Evolutionary conservation across 2,113 vertebrate species (phyloP), one percentile per base, ranked within the genome.

Genomic region (Jaculus jaculus): DNA sequence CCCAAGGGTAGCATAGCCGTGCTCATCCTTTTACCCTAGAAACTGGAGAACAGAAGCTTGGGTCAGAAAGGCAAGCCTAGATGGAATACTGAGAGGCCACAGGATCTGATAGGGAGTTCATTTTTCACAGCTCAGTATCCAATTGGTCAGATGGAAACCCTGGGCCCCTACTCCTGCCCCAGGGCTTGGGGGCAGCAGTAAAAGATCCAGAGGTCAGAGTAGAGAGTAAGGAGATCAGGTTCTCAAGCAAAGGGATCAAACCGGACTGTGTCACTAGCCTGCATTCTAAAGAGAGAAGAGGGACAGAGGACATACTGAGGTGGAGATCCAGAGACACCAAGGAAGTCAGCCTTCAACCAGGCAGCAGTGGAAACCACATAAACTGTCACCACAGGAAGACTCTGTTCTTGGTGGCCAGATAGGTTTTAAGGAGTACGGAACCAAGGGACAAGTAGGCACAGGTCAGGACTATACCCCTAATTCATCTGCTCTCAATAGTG

Each of bases 161-260:
- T 0, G 8, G 3, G 71, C 17, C 84, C 89, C 18, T 1, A 0
- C 71, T 37, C 17, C 1, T 87, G 54, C 93, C 75, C 78, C 84
- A 69, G 34, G 2, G 96, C 11, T 58, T 58, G 17, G 24, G 28
- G 60, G 77, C 73, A 12, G 83, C 73, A 12, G 83, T 74, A 92
- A 97, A 0, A 94, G 75, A 93, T 5, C 47, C 6, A 80, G 78
- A 71, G 95, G 91, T 94, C 93, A 95, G 58, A 61, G 87, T 63
- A 11, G 66, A 74, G 97, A 93, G 65, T 83, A 77, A 54, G 74
- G 66, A 23, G 96, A 97, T 98, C 97, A 2, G 87, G 95, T 98
- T 97, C 96, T 96, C 83, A 63, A 42, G 0, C 39, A 12, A 89
- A n/a, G n/a, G 37, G 54, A 80, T 79, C 37, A 71, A 68, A 63